Conservation (phyloP, 2,113 vertebrate genomes). For the Drymodes brunneopygia region DNA sequence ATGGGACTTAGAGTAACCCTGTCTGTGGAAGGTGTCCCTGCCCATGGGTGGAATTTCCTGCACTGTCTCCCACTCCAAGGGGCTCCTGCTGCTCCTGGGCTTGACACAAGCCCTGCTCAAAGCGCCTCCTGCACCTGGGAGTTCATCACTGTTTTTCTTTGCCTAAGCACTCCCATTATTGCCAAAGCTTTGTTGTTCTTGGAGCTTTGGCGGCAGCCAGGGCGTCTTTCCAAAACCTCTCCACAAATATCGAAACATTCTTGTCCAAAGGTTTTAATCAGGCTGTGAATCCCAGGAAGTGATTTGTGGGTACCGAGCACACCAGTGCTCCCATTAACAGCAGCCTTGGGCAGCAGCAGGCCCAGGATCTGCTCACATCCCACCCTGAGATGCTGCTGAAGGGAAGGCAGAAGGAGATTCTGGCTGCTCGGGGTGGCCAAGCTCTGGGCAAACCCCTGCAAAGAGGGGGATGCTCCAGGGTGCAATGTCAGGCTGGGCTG, state of each 20-base stretch:
- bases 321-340: background rate
- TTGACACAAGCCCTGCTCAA: background rate
- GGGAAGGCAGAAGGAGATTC: background rate
- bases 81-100: background rate
- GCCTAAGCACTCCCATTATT: constrained; percentile 27
- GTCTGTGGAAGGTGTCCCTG: background rate
- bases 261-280: background rate
- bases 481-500: rapidly evolving
- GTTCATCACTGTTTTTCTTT: constrained; percentile 30
- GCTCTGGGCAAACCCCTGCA: rapidly evolving
- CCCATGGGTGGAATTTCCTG: background rate
- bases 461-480: rapidly evolving
- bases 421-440: rapidly evolving
- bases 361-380: background rate
- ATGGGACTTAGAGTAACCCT: rapidly evolving
- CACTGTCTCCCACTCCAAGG: rapidly evolving
- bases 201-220: background rate
- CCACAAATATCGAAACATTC: background rate
- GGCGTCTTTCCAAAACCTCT: constrained; percentile 7
- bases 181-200: constrained; percentile 58
- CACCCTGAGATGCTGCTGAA: background rate
- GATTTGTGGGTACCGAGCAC: background rate
- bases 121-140: background rate
- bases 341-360: rapidly evolving
- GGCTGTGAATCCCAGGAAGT: background rate